A percentile compares a stretch with the other conserved stretches of the same genome.
phyloP scores from a whole-genome alignment of 2,113 vertebrate genomes.

The Zingel zingel region DNA sequence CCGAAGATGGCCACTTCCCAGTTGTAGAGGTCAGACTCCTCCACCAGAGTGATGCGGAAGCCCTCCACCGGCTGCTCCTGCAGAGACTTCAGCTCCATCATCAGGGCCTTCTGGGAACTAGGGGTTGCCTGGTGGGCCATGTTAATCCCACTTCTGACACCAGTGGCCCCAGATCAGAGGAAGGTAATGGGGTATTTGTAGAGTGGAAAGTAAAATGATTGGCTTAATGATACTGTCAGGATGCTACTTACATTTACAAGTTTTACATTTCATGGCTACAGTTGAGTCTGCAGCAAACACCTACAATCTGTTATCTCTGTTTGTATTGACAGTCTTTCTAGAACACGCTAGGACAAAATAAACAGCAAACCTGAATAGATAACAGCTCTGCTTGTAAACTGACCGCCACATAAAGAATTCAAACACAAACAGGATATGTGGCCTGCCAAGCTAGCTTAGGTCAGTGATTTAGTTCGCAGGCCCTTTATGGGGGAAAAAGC shows the following conservation, averaged over 20 bases:
- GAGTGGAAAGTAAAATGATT: neutral
- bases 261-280: neutral
- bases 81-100: constrained; percentile 96
- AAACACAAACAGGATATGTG: constrained; percentile 38
- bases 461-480: constrained; percentile 53
- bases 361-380: neutral
- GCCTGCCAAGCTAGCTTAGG: constrained; percentile 54
- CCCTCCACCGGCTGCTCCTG: constrained; percentile 96
- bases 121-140: constrained; percentile 98
- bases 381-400: constrained; percentile 8
- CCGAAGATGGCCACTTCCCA: constrained; percentile 97
- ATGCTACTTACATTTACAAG: neutral
- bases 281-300: constrained; percentile 3
- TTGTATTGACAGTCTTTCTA: neutral
- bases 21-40: constrained; percentile 96
- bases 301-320: neutral
- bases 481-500: constrained; percentile 27
- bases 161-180: constrained; percentile 13
- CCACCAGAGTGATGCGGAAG: constrained; percentile 94
- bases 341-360: neutral
- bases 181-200: neutral
- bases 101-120: constrained; percentile 95
- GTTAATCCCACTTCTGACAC: constrained; percentile 71
- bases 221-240: neutral
- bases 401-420: neutral